Conservation (phyloP, 2,113 vertebrate genomes). For the Tupaia tana region DNA sequence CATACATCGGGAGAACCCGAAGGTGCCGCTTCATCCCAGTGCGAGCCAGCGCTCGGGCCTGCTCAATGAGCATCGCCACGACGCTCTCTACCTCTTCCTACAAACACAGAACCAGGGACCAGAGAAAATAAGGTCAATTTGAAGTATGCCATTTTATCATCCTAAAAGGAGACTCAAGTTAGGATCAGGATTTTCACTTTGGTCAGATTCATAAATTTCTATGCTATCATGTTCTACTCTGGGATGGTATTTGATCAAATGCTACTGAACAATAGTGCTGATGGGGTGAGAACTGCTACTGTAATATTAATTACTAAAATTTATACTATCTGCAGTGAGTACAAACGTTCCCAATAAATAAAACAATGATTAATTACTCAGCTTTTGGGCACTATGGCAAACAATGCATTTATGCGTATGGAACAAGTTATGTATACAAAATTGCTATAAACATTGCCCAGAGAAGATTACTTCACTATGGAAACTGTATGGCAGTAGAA, state of each 20-base stretch:
- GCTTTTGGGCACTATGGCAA: background rate
- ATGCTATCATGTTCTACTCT: background rate
- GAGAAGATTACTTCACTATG: background rate
- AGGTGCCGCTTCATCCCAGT: conserved; percentile 97
- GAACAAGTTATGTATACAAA: conserved; percentile 42
- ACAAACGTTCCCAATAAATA: background rate
- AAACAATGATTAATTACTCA: background rate
- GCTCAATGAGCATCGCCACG: conserved; percentile 94
- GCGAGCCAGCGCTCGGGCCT: conserved; percentile 93
- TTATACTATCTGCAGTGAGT: background rate
- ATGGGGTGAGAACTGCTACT: background rate
- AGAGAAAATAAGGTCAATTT: background rate
- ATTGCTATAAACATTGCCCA: background rate
- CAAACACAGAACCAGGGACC: conserved; percentile 12
- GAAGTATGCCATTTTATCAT: background rate
- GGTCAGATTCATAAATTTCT: background rate
- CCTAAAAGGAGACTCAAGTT: background rate
- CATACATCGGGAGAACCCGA: conserved; percentile 96
- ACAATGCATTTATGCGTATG: background rate
- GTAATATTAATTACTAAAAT: background rate
- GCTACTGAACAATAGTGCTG: background rate
- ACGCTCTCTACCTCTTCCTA: conserved; percentile 98
- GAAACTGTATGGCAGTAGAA: conserved; percentile 30
- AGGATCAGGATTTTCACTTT: background rate
- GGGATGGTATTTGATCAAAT: background rate